Conservation (phyloP, 2,113 vertebrate species). For the Dryoscopus gambensis region DNA sequence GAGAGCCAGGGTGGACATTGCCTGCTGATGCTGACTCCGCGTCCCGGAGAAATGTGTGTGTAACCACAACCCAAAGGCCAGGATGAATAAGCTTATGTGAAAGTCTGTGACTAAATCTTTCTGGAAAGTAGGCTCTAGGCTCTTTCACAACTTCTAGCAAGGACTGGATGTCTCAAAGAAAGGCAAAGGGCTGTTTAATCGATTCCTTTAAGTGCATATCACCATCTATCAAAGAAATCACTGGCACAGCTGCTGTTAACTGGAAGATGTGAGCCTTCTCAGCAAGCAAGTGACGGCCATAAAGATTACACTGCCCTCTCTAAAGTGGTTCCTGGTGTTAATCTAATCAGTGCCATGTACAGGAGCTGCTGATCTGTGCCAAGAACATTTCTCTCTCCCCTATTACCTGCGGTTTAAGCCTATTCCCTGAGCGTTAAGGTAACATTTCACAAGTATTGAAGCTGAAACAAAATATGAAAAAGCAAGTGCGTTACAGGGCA, state of each 20-base stretch:
- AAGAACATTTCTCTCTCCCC: not conserved
- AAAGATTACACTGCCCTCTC: not conserved
- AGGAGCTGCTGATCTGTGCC: not conserved
- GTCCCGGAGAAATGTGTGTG: not conserved
- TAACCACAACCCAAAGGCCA: not conserved
- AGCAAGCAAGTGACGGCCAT: not conserved
- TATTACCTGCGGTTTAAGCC: not conserved
- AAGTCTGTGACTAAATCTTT: not conserved
- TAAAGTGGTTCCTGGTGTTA: not conserved
- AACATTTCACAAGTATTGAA: not conserved
- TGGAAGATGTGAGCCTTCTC: not conserved
- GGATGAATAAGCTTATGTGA: conserved; percentile 9
- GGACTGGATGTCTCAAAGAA: not conserved
- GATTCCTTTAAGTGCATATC: not conserved
- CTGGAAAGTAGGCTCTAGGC: not conserved
- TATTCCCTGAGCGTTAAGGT: not conserved
- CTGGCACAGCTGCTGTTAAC: not conserved
- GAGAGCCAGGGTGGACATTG: not conserved
- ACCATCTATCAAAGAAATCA: not conserved
- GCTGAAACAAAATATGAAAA: not conserved
- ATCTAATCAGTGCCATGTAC: not conserved
- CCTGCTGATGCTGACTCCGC: not conserved
- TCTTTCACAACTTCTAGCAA: not conserved
- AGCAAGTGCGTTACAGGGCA: not conserved
- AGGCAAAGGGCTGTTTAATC: not conserved